Conservation (phyloP, 2,888 invertebrate species). For the Orthosia gothica region DNA sequence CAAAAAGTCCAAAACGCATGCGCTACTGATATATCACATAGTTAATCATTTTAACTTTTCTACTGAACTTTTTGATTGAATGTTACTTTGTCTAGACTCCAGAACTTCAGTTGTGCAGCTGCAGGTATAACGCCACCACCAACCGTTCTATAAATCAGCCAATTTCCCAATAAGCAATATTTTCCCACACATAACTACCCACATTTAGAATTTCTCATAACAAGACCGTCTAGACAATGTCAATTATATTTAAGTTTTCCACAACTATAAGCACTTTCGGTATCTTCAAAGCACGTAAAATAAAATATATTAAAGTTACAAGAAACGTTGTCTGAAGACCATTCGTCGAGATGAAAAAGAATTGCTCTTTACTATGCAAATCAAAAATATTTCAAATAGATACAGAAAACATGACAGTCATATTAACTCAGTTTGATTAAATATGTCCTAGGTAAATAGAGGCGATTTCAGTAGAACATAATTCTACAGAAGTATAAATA, state of each 20-base stretch:
- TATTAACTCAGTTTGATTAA: constrained; percentile 9
- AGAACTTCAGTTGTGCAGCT: neutral
- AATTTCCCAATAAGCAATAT: constrained; percentile 42
- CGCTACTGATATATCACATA: too few relatives aligned
- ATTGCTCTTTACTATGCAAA: neutral
- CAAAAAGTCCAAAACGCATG: too few relatives aligned
- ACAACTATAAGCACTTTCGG: constrained; percentile 13
- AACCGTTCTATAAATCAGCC: constrained; percentile 38
- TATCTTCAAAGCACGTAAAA: constrained; percentile 12
- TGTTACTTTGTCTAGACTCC: too few relatives aligned
- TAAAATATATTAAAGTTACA: constrained; percentile 19
- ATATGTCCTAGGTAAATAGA: constrained; percentile 16
- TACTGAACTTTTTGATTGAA: too few relatives aligned
- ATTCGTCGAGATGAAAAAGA: neutral
- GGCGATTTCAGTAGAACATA: neutral
- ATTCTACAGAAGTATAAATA: constrained; percentile 15
- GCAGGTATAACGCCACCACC: neutral
- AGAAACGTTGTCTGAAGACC: constrained; percentile 1
- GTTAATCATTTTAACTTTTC: too few relatives aligned
- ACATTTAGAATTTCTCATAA: constrained; percentile 18
- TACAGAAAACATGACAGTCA: neutral
- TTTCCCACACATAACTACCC: constrained; percentile 34
- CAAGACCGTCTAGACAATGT: constrained; percentile 57
- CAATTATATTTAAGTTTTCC: constrained; percentile 41
- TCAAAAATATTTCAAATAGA: neutral